Conservation (phyloP, 2,888 invertebrate genomes). For the Smittia sp. region DNA sequence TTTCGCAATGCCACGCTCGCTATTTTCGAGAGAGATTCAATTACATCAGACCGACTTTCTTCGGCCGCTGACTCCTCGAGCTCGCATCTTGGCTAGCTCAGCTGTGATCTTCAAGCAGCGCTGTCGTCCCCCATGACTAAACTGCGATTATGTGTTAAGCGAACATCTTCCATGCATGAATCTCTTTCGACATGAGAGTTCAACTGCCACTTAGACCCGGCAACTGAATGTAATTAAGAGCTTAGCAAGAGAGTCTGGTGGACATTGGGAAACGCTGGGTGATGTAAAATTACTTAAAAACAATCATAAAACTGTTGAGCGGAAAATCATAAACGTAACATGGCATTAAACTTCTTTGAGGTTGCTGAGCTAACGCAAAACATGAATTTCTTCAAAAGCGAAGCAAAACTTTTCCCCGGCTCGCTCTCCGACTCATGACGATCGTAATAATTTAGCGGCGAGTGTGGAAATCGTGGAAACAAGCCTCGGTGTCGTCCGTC, state of each 20-base stretch:
- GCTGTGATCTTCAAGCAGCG: too few relatives aligned
- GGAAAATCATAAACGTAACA: slow-evolving; percentile 23
- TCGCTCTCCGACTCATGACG: background rate
- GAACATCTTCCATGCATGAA: background rate
- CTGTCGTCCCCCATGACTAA: background rate
- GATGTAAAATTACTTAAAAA: slow-evolving; percentile 24
- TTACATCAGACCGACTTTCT: too few relatives aligned
- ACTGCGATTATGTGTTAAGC: background rate
- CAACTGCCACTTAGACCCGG: background rate
- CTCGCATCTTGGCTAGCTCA: too few relatives aligned
- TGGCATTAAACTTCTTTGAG: slow-evolving; percentile 7
- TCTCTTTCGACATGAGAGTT: background rate
- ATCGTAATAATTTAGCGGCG: background rate
- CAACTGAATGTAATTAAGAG: background rate
- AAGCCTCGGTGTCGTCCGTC: background rate
- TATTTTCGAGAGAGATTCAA: too few relatives aligned
- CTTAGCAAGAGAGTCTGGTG: background rate
- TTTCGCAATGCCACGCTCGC: too few relatives aligned
- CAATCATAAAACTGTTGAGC: slow-evolving; percentile 28
- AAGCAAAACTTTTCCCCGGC: background rate
- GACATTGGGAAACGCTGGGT: background rate
- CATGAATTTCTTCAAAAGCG: background rate
- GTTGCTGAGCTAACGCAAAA: background rate
- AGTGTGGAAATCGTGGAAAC: background rate
- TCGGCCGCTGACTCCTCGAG: too few relatives aligned